Base-by-base conservation (phyloP, 1,140 invertebrate genomes). In the Octopus bimaculoides region DNA sequence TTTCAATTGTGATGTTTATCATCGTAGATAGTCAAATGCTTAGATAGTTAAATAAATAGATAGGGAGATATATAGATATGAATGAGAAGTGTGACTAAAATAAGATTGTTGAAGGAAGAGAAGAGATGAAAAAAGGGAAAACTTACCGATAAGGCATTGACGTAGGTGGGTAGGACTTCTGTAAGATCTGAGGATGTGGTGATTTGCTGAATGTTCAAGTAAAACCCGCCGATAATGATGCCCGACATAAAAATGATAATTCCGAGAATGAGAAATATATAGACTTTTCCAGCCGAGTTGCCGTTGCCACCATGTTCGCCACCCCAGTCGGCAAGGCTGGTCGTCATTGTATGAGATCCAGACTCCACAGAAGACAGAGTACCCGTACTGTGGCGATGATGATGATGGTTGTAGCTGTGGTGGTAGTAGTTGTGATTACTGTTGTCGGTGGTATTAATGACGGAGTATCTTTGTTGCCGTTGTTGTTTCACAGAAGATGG, bases 241-340 rank as follows among this genome's bases (percentile, higher is more conserved):
- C 66, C 66, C 66, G 26, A 17, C 66, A 71, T 71, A 71, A 71
- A 20, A n/a, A 71, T n/a, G 26, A 71, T 71, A 71, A 71, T 71
- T 71, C 66, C 66, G 26, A 71, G 66, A 5, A 71, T 20, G 66
- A 71, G 66, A 71, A 71, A 71, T 12, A 71, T 71, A 71, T 20
- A 71, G 14, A 71, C 66, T 71, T 71, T 71, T 14, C 66, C 66
- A 6, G 17, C 66, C 17, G 9, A 12, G 26, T 14, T n/a, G 56
- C 56, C 56, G 17, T 20, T 20, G 6, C 66, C 17, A 20, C 17
- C 66, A 14, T 20, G 26, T 17, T 71, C 66, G 7, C 17, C 5
- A 17, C 66, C 26, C 66, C 17, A n/a, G 17, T n/a, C 26, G 9
- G 66, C 26, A 20, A 71, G 66, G 66, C 17, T 14, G 9, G 56